Base-by-base conservation (phyloP, 1,140 invertebrate genomes). In the Temnothorax curvispinosus region DNA sequence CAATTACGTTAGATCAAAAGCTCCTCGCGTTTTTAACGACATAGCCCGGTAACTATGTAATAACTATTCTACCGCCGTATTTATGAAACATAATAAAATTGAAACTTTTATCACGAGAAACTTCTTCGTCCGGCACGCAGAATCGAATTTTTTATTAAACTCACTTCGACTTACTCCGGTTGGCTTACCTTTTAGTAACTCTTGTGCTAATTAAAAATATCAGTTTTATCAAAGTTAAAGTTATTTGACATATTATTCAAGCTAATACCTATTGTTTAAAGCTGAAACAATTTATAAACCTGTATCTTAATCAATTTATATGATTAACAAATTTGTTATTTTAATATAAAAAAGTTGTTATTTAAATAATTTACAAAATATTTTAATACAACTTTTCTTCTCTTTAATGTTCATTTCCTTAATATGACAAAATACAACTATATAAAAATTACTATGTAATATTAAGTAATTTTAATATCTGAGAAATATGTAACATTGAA, bases 1-100 rank as follows among this genome's bases (percentile, higher is more conserved):
- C 80, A 75, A 62, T 44, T 74, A 47, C n/a, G 54, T 60, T 74
- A 60, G 18, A 82, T 84, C 54, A 84, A 84, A 84, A 60, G 41
- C 64, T 27, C 52, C 41, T 13, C 18, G 50, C 32, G 65, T 75
- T 75, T 74, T 75, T 84, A 82, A 82, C 54, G 65, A 71, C 52
- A 21, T 50, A 60, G 54, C 32, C 47, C 35, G 8, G 15, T 60
- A 82, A 84, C 54, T 74, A 75, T 62, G 41, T 84, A 60, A 44
- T 60, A 84, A 60, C 69, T 60, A 75, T 60, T 82, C 38, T n/a
- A 41, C 27, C 72, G n/a, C 27, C 56, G 11, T 75, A 74, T 84
- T 74, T 84, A 60, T n/a, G 41, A 74, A 60, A 74, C 27, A 41
- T 74, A 82, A 82, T 21, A 5, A 75, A 84, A 84, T 75, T 60